phyloP scores from a whole-genome alignment of 2,888 invertebrate species.

The Subacronicta megacephala region DNA sequence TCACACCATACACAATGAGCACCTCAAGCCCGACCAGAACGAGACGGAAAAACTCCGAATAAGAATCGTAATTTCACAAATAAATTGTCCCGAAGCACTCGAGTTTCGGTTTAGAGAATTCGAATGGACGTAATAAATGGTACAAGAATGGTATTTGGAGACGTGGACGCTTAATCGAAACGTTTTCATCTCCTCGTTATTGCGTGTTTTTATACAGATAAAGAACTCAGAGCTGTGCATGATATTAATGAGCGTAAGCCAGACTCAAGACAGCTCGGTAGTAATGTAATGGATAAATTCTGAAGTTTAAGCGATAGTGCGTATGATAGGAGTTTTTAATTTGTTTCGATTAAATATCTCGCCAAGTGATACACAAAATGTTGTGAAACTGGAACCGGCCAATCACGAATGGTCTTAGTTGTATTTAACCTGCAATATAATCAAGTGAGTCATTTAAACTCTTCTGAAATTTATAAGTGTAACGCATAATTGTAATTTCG shows the following conservation, averaged over 20 bases:
- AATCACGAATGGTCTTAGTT: conserved; percentile 2
- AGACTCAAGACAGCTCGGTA: conserved; percentile 26
- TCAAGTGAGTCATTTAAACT: conserved; percentile 16
- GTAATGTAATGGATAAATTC: conserved; percentile 37
- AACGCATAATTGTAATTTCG: conserved; percentile 16
- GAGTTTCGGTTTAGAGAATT: conserved; percentile 69
- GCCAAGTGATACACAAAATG: not conserved
- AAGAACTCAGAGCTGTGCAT: conserved; percentile 34
- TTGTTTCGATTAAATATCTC: conserved; percentile 10
- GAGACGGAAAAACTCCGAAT: conserved; percentile 57
- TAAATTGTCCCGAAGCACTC: conserved; percentile 71
- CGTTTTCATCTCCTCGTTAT: conserved; percentile 63
- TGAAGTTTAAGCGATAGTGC: conserved; percentile 16
- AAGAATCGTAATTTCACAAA: conserved; percentile 67
- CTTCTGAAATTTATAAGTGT: conserved; percentile 30
- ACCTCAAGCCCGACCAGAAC: conserved; percentile 51
- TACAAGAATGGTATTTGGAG: conserved; percentile 72
- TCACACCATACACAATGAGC: conserved; percentile 81
- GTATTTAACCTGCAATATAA: conserved; percentile 11
- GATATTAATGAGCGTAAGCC: conserved; percentile 32
- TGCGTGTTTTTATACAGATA: conserved; percentile 54
- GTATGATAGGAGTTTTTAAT: conserved; percentile 12
- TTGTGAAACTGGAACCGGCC: not conserved
- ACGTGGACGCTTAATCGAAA: conserved; percentile 68
- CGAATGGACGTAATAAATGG: conserved; percentile 77